Base-by-base conservation (phyloP, 2,888 invertebrate species). In the Onthophagus sagittarius region DNA sequence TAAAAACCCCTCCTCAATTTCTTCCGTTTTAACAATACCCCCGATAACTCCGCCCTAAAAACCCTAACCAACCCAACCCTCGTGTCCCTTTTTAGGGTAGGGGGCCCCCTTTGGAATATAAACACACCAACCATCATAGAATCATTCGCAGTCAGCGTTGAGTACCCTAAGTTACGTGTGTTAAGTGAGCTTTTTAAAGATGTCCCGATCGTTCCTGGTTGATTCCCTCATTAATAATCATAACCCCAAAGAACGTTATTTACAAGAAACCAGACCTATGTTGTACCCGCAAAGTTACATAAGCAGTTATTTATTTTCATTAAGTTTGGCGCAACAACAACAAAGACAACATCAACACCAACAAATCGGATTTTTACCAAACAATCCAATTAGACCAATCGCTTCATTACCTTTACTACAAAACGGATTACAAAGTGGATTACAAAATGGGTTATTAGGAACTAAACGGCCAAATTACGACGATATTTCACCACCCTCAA, bases 151-250 rank as follows among this genome's bases (percentile, higher is more conserved):
- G 23, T 15, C 23, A 13, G n/a, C 15, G 64, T 64, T 64, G 15
- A 13, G 14, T 15, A 5, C 14, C 15, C 0, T 6, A 53, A 53
- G 62, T 15, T 33, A 23, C 9, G 23, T 13, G 70, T 11, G 53
- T 53, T 39, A 53, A 15, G 63, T 14, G 71, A 23, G 3, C n/a
- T n/a, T 23, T 23, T 79, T 80, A 77, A 88, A 86, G 79, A 94
- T 94, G 93, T 94, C 94, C 75, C 90, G 93, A 78, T 94, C 94
- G 77, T 95, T 95, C 82, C 84, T 94, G 73, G 93, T 95, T 81
- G 94, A 94, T 81, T 92, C 94, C 71, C 85, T 95, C 73, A 92
- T 95, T 77, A 91, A 90, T 86, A 89, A 88, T 23, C 23, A 23
- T 80, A 89, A 89, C 73, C 87, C 90, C 64, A 90, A 90, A 78